Base-by-base conservation (phyloP, 2,888 invertebrate genomes). In the Apantesis nais region DNA sequence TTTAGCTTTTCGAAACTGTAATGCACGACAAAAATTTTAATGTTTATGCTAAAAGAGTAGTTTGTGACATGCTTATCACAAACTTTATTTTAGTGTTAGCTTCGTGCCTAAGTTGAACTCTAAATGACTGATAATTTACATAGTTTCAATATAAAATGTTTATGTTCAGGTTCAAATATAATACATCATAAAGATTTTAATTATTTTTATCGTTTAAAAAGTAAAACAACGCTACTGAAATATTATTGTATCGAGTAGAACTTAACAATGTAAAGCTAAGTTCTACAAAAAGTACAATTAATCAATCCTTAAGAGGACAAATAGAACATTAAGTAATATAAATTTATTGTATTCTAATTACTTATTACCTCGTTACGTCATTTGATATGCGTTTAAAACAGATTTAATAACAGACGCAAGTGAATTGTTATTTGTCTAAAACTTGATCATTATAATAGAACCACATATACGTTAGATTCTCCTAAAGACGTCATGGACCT, bases 331-430 rank as follows among this genome's bases (percentile, higher is more conserved):
- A 4, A 52, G n/a, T 52, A n/a, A 25, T 14, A 55, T 55, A 58
- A 11, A 37, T 29, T 44, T 63, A 63, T 44, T 63, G 63, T 55
- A 52, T 55, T 58, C 58, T 55, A 64, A 25, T 58, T 29, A n/a
- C 29, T 55, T 66, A 58, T 37, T 66, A 58, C 29, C 22, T 52
- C 22, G 44, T 65, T 52, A 65, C 65, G 34, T 48, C 34, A 62
- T 68, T 65, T 63, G 61, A 71, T 65, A n/a, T 71, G 61, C 65
- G 66, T 67, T 68, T 72, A 67, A 37, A 61, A 16, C 14, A 48
- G 74, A 79, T 62, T 66, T 74, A 70, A 68, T 29, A 65, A 62
- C 68, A 67, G 65, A 70, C 70, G 55, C 55, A 41, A 71, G 66
- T 68, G 69, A 63, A 34, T 37, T 79, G 29, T 41, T n/a, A 16